These are phyloP conservation scores for Podilymbus podiceps DNA, from an alignment of 2,113 vertebrate species.

Conservation along the genomic window DNA sequence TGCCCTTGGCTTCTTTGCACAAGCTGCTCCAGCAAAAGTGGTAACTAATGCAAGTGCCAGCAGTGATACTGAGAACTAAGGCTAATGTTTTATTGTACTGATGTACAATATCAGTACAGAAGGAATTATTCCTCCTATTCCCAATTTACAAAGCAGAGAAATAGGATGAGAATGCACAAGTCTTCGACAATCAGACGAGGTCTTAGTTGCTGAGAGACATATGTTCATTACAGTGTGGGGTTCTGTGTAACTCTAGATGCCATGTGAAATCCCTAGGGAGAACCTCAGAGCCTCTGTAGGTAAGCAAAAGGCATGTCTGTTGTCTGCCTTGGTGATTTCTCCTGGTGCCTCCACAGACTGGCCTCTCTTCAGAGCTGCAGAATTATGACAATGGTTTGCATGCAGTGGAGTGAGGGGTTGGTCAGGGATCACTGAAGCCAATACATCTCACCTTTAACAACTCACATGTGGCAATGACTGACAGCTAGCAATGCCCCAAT, in stretches of 20 bases:
- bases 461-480: neutral
- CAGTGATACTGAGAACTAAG: neutral
- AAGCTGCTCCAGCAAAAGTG: neutral
- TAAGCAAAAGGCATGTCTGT: neutral
- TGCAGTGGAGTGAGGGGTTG: rapidly evolving
- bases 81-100: neutral
- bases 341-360: rapidly evolving
- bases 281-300: neutral
- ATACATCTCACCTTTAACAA: neutral
- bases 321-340: neutral
- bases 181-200: neutral
- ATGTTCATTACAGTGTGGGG: neutral
- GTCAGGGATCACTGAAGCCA: neutral
- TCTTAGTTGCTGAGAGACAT: neutral
- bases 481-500: neutral
- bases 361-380: neutral
- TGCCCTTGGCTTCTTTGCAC: neutral
- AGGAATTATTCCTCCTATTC: neutral
- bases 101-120: rapidly evolving
- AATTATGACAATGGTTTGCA: neutral
- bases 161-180: neutral
- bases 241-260: neutral
- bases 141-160: neutral
- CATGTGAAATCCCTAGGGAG: neutral
- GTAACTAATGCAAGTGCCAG: neutral